Evolutionary conservation across 92 coral and sea anemone species (phyloP).

Genomic region (Porites lobata): DNA sequence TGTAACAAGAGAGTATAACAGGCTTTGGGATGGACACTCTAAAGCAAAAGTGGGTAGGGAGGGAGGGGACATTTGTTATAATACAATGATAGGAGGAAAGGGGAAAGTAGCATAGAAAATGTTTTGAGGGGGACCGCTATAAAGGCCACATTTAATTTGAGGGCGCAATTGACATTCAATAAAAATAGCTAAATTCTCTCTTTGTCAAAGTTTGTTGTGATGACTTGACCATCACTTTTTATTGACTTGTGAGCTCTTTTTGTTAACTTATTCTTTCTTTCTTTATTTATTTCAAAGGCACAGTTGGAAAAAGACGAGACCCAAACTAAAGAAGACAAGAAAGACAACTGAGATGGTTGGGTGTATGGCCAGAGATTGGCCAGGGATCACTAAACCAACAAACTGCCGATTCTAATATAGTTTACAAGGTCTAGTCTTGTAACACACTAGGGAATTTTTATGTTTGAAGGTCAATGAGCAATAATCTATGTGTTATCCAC

Average conservation of each 20-base stretch:
- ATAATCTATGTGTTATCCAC: too few species aligned
- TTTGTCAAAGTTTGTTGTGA: background rate
- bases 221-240: too few species aligned
- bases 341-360: conserved; percentile 53
- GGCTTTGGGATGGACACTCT: background rate
- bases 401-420: too few species aligned
- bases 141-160: too few species aligned
- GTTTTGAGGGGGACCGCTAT: background rate
- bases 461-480: too few species aligned
- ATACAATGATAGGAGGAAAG: background rate
- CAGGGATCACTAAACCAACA: too few species aligned
- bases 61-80: background rate
- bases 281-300: conserved; percentile 38
- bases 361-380: background rate
- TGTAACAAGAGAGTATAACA: background rate
- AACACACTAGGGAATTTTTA: too few species aligned
- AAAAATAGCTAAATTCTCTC: background rate
- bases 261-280: background rate
- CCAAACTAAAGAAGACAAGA: conserved; percentile 55
- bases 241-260: background rate
- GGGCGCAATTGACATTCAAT: too few species aligned
- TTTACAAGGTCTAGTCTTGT: too few species aligned
- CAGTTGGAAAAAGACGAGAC: conserved; percentile 59
- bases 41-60: background rate
- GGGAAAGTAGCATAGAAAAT: background rate